phyloP scores from a whole-genome alignment of 2,888 invertebrate species.

The Brachyopa scutellaris region DNA sequence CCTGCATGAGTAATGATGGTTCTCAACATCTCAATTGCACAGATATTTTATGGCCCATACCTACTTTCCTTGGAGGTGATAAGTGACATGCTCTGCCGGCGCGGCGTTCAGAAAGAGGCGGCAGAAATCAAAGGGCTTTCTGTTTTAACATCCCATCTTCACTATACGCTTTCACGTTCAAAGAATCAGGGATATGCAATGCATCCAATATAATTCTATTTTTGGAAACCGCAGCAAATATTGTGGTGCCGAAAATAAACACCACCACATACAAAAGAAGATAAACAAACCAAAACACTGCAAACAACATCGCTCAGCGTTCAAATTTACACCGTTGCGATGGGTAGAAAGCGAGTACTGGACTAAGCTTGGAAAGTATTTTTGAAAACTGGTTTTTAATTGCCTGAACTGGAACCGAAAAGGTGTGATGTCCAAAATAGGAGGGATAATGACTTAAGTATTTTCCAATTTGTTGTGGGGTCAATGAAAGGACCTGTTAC shows the following conservation, averaged over 20 bases:
- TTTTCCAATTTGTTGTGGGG: too few species aligned
- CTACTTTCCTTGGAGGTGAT: slow-evolving; percentile 9
- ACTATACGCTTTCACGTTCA: not conserved
- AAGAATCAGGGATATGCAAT: slow-evolving; percentile 30
- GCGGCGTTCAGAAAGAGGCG: slow-evolving; percentile 26
- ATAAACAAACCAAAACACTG: slow-evolving; percentile 42
- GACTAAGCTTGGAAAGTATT: too few species aligned
- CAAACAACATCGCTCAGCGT: slow-evolving; percentile 14
- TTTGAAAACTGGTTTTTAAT: too few species aligned
- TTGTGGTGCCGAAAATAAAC: slow-evolving; percentile 55
- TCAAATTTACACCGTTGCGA: slow-evolving; percentile 6
- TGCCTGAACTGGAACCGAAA: too few species aligned
- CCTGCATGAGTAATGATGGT: too few species aligned
- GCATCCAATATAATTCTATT: slow-evolving; percentile 35
- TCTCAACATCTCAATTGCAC: too few species aligned
- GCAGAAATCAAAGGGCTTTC: slow-evolving; percentile 35
- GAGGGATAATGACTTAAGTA: too few species aligned
- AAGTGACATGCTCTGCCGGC: slow-evolving; percentile 25
- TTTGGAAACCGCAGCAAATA: slow-evolving; percentile 35
- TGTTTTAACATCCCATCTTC: not conserved
- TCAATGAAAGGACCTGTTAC: too few species aligned
- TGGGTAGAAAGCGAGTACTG: too few species aligned
- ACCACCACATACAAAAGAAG: slow-evolving; percentile 33
- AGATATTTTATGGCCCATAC: not conserved
- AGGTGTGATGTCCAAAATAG: too few species aligned